phyloP scores from a whole-genome alignment of 2,113 vertebrate genomes.

The Cyprinodon variegatus region DNA sequence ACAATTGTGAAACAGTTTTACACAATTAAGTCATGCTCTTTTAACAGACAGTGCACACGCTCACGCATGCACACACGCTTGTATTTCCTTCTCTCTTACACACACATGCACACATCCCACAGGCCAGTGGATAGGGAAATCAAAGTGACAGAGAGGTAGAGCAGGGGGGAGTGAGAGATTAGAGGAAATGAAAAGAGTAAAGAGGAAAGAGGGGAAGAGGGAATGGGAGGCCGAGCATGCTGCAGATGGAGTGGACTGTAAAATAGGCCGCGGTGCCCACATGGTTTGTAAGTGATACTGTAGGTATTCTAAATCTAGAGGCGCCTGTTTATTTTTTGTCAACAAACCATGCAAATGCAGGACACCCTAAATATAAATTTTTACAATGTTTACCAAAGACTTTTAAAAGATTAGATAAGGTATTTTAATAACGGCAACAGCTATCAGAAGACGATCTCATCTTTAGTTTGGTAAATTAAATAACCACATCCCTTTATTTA shows the following conservation, averaged over 20 bases:
- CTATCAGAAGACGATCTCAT: not conserved
- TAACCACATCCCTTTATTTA: not conserved
- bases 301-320: conserved; percentile 39
- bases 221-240: conserved; percentile 65
- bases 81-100: conserved; percentile 13
- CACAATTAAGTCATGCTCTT: conserved; percentile 73
- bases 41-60: conserved; percentile 64
- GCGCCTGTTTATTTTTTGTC: not conserved
- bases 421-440: not conserved
- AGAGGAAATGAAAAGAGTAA: conserved; percentile 78
- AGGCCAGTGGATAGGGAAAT: conserved; percentile 83
- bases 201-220: conserved; percentile 72
- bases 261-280: conserved; percentile 60
- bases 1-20: conserved; percentile 64
- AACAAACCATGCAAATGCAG: not conserved
- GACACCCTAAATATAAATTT: not conserved
- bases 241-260: conserved; percentile 71
- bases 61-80: conserved; percentile 16
- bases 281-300: conserved; percentile 46
- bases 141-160: conserved; percentile 82
- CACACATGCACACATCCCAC: conserved; percentile 62
- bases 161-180: conserved; percentile 74
- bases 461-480: not conserved
- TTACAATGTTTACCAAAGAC: not conserved
- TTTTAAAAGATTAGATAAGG: not conserved